Evolutionary conservation across 2,797 vertebrate species (phyloP).

Genomic region (Helostoma temminkii): DNA sequence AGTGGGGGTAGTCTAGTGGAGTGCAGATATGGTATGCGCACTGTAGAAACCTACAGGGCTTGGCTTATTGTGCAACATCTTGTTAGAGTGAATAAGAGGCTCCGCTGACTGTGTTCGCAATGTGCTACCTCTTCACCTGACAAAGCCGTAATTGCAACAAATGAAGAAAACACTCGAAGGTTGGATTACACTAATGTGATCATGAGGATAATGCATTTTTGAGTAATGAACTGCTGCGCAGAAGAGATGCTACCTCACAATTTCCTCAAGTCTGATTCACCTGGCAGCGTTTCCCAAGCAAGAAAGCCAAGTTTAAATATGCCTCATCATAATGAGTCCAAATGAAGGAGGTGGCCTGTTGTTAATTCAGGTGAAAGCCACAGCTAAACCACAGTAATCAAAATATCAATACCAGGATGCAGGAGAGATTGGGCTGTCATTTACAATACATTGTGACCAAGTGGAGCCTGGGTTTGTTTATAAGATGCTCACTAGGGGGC

Average conservation of each 20-base stretch:
- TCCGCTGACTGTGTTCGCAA: conserved; percentile 34
- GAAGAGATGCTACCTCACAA: conserved; percentile 5
- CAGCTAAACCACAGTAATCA: conserved; percentile 47
- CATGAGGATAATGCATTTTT: conserved; percentile 58
- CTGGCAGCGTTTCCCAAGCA: conserved; percentile 5
- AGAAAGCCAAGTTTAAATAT: conserved; percentile 31
- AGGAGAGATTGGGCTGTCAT: conserved; percentile 54
- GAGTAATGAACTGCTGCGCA: conserved; percentile 68
- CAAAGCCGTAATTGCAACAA: conserved; percentile 68
- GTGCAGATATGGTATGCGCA: conserved; percentile 17
- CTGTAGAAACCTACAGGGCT: conserved; percentile 59
- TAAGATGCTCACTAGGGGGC: conserved; percentile 73
- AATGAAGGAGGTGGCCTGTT: conserved; percentile 13
- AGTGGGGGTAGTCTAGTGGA: not conserved
- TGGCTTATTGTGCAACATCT: conserved; percentile 70
- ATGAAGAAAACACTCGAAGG: conserved; percentile 67
- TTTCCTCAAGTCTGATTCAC: conserved; percentile 24
- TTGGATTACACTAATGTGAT: conserved; percentile 63
- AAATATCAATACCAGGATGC: conserved; percentile 61
- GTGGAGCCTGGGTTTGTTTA: conserved; percentile 43
- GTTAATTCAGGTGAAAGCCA: conserved; percentile 49
- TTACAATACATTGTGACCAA: conserved; percentile 39
- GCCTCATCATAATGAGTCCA: conserved; percentile 36
- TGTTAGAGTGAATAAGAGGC: conserved; percentile 69
- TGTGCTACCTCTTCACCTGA: conserved; percentile 58